Conservation (phyloP, 2,113 vertebrate genomes). For the Oncorhynchus tshawytscha region DNA sequence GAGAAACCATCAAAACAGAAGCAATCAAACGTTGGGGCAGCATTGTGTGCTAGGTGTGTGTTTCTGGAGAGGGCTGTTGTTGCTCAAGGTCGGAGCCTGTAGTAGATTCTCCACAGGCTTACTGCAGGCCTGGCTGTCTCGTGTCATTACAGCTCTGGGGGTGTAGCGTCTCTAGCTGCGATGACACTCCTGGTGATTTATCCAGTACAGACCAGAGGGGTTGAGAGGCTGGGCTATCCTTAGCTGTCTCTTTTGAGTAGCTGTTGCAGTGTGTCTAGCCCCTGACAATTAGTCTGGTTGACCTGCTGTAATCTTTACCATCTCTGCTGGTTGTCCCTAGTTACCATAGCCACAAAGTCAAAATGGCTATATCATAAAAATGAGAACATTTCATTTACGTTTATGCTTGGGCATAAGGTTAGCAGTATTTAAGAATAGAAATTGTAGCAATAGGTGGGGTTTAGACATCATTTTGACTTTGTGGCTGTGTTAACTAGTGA, state of each 20-base stretch:
- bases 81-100: background rate
- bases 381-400: too few species aligned
- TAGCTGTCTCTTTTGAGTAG: background rate
- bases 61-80: background rate
- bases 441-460: too few species aligned
- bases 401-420: too few species aligned
- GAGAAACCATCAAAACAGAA: background rate
- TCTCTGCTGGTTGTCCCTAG: background rate
- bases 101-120: constrained; percentile 13
- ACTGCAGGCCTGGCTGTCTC: background rate
- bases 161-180: constrained; percentile 1
- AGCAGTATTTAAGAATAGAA: too few species aligned
- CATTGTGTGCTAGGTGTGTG: background rate
- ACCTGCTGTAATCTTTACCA: background rate
- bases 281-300: background rate
- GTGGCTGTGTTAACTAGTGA: too few species aligned
- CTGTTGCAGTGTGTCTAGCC: background rate
- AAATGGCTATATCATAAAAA: too few species aligned
- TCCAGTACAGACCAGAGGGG: background rate
- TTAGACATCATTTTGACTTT: too few species aligned
- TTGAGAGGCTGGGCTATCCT: background rate
- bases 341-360: too few species aligned
- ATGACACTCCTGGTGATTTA: constrained; percentile 30
- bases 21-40: background rate
- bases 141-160: constrained; percentile 14